Evolutionary conservation across 2,797 vertebrate genomes (phyloP), one percentile per base, ranked within the genome.

Genomic region (Pseudochirops corinnae): DNA sequence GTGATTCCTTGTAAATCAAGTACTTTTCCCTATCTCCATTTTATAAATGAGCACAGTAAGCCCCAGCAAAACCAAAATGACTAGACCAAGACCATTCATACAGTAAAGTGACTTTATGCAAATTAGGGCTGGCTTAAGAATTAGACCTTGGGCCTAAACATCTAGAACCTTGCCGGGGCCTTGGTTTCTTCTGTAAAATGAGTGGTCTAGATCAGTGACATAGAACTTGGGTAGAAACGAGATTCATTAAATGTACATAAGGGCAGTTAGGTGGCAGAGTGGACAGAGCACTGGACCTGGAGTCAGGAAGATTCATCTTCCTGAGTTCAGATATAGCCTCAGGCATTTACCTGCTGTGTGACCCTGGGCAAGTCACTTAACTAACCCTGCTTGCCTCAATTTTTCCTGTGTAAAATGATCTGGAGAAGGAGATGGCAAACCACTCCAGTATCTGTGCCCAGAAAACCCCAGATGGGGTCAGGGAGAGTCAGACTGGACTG

Each of bases 121-220:
- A 96, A 5, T 91, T 90, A 97, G 90, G 87, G 52, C 11, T 95
- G 56, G 16, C 14, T 91, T 57, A 55, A 82, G 33, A 93, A 53
- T 91, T 56, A 94, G 67, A 96, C 87, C 60, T 95, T 95, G 57
- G 87, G 46, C 93, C 93, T 62, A 67, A 57, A 31, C 92, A 56
- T 50, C 95, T 92, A 62, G 46, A 46, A 60, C 29, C 33, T 95
- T 53, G 46, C 52, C 91, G 95, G 26, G 90, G 46, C 13, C 0
- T 33, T 5, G 55, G 55, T 29, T 94, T 96, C n/a, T 93, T 93
- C 90, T 95, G 82, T 90, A 90, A 90, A 96, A 39, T 55, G 90
- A 94, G 62, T n/a, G 53, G 18, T 55, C 94, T 94, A 91, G 50
- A 55, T 58, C 95, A 93, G 7, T 67, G 62, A 33, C 2, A 52